phyloP scores from a whole-genome alignment of 2,888 invertebrate genomes.

The Peribatodes rhomboidaria region DNA sequence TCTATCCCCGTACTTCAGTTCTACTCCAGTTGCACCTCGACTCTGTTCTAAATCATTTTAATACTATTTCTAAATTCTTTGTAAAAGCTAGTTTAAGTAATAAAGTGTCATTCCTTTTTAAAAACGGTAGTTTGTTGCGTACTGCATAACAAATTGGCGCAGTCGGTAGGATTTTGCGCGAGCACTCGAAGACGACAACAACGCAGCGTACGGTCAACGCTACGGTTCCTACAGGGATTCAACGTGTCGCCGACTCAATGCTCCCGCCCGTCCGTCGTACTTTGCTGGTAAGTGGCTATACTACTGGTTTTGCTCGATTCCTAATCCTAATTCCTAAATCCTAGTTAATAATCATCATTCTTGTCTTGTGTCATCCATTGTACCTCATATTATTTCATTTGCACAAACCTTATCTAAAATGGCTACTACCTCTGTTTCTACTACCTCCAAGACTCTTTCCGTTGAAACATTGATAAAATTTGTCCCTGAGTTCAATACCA shows the following conservation, averaged over 20 bases:
- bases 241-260: background rate
- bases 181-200: background rate
- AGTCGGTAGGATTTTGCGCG: background rate
- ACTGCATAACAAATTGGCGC: background rate
- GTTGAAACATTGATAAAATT: background rate
- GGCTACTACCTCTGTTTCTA: background rate
- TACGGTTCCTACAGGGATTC: too few species aligned
- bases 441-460: background rate
- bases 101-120: background rate
- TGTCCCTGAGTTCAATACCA: background rate
- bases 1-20: too few species aligned
- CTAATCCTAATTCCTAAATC: background rate
- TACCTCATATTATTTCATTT: background rate
- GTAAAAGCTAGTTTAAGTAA: too few species aligned
- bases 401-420: background rate
- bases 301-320: background rate
- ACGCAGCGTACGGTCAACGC: background rate
- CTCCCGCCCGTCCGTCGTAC: background rate
- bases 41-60: too few species aligned
- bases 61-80: background rate
- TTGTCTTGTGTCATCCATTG: background rate
- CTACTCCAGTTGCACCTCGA: too few species aligned
- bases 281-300: background rate
- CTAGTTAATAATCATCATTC: too few species aligned
- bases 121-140: background rate